Percentiles rank a stretch among this genome's conserved stretches.
Evolutionary conservation across 2,113 vertebrate genomes (phyloP).

Genomic region (Caracal caracal): DNA sequence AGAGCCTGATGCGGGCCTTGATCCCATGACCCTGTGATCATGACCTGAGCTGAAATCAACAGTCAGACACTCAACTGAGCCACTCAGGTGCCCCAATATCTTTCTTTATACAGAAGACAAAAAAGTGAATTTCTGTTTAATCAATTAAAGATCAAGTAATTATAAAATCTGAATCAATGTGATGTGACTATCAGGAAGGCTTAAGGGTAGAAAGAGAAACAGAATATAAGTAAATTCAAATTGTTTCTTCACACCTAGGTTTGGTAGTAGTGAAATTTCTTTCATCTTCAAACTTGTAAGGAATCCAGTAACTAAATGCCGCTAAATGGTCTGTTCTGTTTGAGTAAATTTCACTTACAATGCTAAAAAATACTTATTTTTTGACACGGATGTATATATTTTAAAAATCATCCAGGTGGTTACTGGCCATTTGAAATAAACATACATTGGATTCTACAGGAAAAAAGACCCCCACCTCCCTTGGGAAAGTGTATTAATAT

Average conservation of each 20-base stretch:
- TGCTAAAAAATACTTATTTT: conserved; percentile 10
- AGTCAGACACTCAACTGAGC: no score
- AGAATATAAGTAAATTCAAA: not conserved
- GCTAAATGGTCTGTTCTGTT: not conserved
- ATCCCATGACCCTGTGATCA: no score
- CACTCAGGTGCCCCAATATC: not conserved
- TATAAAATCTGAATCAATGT: conserved; percentile 26
- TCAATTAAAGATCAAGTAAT: conserved; percentile 33
- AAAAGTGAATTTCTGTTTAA: not conserved
- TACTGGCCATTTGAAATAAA: conserved; percentile 21
- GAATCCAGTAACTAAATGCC: not conserved
- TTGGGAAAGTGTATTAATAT: not conserved
- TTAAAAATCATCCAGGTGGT: not conserved
- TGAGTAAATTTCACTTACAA: not conserved
- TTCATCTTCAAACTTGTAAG: not conserved
- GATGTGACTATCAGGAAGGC: not conserved
- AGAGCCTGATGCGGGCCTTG: no score
- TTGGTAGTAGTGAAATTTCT: not conserved
- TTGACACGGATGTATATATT: not conserved
- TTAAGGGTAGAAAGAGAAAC: not conserved
- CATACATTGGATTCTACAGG: not conserved
- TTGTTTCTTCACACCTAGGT: not conserved
- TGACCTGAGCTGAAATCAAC: no score
- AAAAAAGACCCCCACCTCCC: not conserved
- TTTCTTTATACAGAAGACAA: conserved; percentile 1